Evolutionary conservation across 2,113 vertebrate genomes (phyloP).

Genomic region (Barnardius zonarius): DNA sequence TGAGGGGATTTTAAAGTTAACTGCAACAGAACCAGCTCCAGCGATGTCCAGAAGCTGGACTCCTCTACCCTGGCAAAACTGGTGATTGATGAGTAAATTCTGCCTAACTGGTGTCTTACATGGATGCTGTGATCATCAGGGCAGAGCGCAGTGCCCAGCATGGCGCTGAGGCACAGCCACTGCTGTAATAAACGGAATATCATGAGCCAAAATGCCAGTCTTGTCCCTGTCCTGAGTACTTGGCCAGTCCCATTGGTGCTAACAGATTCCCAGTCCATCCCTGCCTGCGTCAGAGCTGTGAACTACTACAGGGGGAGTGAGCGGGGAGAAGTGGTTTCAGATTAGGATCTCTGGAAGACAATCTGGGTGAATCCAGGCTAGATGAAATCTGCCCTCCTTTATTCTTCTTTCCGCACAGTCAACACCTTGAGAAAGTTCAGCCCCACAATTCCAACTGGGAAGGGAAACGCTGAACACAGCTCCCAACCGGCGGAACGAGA

Average conservation of each 20-base stretch:
- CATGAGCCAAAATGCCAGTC: neutral
- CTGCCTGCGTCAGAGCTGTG: rapidly evolving
- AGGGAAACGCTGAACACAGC: constrained; percentile 30
- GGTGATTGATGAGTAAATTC: neutral
- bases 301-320: rapidly evolving
- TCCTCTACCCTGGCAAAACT: neutral
- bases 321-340: neutral
- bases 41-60: neutral
- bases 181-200: neutral
- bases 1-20: neutral
- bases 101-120: neutral
- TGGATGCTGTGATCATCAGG: neutral
- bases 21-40: neutral
- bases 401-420: neutral
- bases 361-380: neutral
- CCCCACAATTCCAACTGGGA: neutral
- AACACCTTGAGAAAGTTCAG: constrained; percentile 43
- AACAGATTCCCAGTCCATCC: neutral
- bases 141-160: neutral
- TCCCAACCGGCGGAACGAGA: constrained; percentile 19
- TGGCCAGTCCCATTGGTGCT: neutral
- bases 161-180: rapidly evolving
- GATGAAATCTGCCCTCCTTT: constrained; percentile 1
- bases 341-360: constrained; percentile 50
- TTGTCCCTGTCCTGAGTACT: neutral